Base-by-base conservation (phyloP, 2,113 vertebrate genomes). In the Pseudonaja textilis region DNA sequence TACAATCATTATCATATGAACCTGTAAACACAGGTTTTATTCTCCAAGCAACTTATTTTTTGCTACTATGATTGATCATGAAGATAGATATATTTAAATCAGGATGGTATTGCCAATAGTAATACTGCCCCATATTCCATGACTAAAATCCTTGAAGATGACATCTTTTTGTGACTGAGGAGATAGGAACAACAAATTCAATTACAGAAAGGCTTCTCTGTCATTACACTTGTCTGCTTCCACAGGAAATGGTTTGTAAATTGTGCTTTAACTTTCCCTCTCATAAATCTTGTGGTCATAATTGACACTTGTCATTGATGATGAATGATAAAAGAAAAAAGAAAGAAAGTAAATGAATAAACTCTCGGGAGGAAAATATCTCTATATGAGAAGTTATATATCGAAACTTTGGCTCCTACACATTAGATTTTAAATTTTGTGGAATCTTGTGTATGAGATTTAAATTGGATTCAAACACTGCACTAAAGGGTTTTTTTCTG, bases 141-240 rank as follows among this genome's bases (percentile, higher is more conserved):
- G 95, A 92, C 94, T 95, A 96, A 86, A 95, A 97, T 96, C 96
- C 97, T 97, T 97, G 96, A 97, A 95, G 95, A 92, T 97, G 97
- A 97, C 96, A 97, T 96, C 95, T 96, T 97, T 96, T 97, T 96
- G 96, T 97, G 97, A 97, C 97, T 97, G 97, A 97, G 96, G 96
- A 97, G 97, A 97, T 97, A 97, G 96, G 96, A 98, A 97, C 96
- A 97, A 98, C 97, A 97, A 97, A 98, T 98, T 98, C 98, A 98
- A 98, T 98, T 98, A 98, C 96, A 94, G 96, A 93, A 96, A 96
- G 95, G 92, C 89, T 74, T 96, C 96, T 97, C 96, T 97, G 97
- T 98, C 97, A 97, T 97, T 98, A 97, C 96, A 98, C 96, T 97
- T 98, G 96, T 97, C 97, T 96, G 91, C 96, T 98, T 98, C 97